Evolutionary conservation across 2,113 vertebrate genomes (phyloP).

Genomic region (Poeciliopsis occidentalis): DNA sequence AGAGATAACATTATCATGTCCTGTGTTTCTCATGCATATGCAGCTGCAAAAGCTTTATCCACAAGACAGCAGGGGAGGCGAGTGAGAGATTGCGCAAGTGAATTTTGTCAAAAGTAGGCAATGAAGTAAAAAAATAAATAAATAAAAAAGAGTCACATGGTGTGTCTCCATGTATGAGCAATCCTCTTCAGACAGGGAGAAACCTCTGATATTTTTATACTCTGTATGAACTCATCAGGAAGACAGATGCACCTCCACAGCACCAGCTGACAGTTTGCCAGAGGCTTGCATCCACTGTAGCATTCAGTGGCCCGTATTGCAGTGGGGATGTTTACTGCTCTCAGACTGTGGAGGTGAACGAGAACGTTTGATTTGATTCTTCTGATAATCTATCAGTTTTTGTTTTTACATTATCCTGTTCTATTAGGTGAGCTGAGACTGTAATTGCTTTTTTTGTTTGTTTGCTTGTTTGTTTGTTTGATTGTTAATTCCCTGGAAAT

Average conservation of each 20-base stretch:
- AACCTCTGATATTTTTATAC: background rate
- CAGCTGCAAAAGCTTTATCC: conserved; percentile 16
- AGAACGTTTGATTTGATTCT: conserved; percentile 9
- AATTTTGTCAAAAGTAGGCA: conserved; percentile 1
- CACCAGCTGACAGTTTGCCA: conserved; percentile 43
- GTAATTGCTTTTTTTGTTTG: too few species aligned
- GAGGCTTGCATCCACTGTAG: conserved; percentile 42
- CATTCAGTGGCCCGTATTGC: conserved; percentile 38
- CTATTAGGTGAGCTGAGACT: too few species aligned
- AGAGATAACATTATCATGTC: conserved; percentile 40
- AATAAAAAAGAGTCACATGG: background rate
- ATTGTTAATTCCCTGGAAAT: too few species aligned
- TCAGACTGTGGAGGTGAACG: conserved; percentile 34
- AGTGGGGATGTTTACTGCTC: conserved; percentile 26
- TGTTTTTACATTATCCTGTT: too few species aligned
- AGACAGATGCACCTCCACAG: conserved; percentile 31
- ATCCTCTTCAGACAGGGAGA: conserved; percentile 15
- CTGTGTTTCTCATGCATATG: conserved; percentile 25
- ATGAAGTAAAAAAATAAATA: background rate
- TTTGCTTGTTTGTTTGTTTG: too few species aligned
- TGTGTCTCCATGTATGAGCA: background rate
- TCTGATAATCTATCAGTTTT: too few species aligned
- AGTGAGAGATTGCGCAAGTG: conserved; percentile 14
- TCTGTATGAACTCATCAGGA: conserved; percentile 3
- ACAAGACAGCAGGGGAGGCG: conserved; percentile 14